Percentiles rank a stretch among this genome's conserved stretches.
phyloP scores from a whole-genome alignment of 2,888 invertebrate species.

The Camponotus fellah region DNA sequence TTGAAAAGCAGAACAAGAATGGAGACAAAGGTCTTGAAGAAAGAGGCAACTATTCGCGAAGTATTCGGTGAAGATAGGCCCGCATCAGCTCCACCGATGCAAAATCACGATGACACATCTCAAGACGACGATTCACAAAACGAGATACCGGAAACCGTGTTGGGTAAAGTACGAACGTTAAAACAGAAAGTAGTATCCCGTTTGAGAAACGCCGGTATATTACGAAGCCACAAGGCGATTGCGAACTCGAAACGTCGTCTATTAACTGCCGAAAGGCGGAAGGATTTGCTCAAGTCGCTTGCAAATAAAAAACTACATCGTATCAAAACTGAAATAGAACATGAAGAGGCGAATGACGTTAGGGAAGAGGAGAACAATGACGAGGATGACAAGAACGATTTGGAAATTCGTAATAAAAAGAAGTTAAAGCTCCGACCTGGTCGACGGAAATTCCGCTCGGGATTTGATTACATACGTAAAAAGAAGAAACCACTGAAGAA shows the following conservation, averaged over 20 bases:
- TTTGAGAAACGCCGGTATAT: conserved; percentile 82
- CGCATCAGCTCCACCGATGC: conserved; percentile 93
- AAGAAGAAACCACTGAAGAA: conserved; percentile 92
- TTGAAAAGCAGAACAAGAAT: conserved; percentile 92
- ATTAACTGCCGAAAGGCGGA: conserved; percentile 79
- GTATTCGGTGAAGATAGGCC: conserved; percentile 94
- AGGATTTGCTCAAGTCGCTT: conserved; percentile 81
- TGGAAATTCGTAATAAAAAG: conserved; percentile 87
- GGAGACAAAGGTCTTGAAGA: conserved; percentile 91
- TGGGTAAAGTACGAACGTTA: conserved; percentile 70
- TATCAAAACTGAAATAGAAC: conserved; percentile 78
- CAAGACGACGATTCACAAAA: conserved; percentile 84
- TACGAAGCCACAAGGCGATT: conserved; percentile 84
- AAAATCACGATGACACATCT: conserved; percentile 86
- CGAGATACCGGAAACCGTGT: conserved; percentile 75
- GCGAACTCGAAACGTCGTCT: conserved; percentile 83
- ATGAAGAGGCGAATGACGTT: conserved; percentile 81
- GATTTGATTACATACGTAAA: conserved; percentile 96
- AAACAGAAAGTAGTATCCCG: conserved; percentile 82
- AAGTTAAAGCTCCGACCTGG: conserved; percentile 89
- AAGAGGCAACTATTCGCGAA: conserved; percentile 93
- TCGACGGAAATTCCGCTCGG: conserved; percentile 93
- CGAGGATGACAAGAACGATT: conserved; percentile 86
- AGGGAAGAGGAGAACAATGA: conserved; percentile 84
- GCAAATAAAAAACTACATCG: conserved; percentile 79